Base-by-base conservation (phyloP, 2,113 vertebrate species). In the Xiphophorus hellerii region DNA sequence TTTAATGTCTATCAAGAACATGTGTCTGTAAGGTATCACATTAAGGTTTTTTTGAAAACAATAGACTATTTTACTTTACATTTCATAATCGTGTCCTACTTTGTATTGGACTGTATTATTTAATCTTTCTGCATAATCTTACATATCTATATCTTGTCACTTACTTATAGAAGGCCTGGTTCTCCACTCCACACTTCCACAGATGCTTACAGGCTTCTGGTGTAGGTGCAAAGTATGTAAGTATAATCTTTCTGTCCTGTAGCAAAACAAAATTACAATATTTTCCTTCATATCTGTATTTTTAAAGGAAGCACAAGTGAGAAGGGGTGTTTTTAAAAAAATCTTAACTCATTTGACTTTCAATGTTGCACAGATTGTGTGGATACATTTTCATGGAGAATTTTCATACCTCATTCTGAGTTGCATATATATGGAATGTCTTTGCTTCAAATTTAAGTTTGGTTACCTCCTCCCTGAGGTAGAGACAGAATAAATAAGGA, bases 381-480 rank as follows among this genome's bases (percentile, higher is more conserved):
- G 73, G 25, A 28, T 17, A 67, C 12, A 0, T 12, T 70, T 81
- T 85, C 42, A 82, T 87, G 87, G 78, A 85, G 84, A 70, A 86
- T 73, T 31, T 20, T 78, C 96, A 93, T 93, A 99, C 98, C 97
- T 99, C 98, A 73, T 95, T 97, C 94, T 99, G 97, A 90, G 96
- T 98, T 89, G 98, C 97, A 51, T 99, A 99, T 89, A 99, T 93
- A 87, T 98, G 97, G 94, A 99, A 99, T 80, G 98, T 99, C 94
- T 99, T 99, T 86, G 96, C 98, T 91, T 99, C 98, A 29, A 99
- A 99, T 89, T 99, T 99, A 93, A 99, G 95, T 87, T 99, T 99
- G 90, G 97, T 96, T 92, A 99, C 97, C 89, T 99, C 98, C 0
- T 97, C 96, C 98, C 98, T 99, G 94, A 76, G 70, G 71, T 58